These are phyloP conservation scores for Phalacrocorax brasilianus DNA, from an alignment of 2,113 vertebrate genomes.

Conservation along the genomic window DNA sequence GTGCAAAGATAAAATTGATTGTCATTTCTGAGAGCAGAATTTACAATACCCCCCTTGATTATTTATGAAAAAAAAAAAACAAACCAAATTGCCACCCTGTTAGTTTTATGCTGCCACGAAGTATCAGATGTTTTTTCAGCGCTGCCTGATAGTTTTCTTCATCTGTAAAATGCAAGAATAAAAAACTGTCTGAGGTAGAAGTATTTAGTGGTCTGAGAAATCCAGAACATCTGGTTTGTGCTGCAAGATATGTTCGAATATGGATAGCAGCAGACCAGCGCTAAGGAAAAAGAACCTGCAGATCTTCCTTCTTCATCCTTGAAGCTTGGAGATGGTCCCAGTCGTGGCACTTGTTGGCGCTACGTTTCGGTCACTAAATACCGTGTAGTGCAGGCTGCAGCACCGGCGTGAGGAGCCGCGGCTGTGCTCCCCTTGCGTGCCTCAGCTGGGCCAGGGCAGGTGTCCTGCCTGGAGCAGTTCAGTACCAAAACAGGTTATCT, in stretches of 20 bases:
- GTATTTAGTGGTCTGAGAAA: background rate
- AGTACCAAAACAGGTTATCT: too few relatives aligned
- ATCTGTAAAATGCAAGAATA: background rate
- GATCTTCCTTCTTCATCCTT: background rate
- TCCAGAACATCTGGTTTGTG: background rate
- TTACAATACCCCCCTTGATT: background rate
- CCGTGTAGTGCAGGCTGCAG: fast-evolving
- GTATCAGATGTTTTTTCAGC: background rate
- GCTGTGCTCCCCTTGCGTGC: background rate
- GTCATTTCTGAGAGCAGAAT: background rate
- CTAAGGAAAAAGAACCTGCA: background rate
- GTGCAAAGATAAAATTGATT: background rate
- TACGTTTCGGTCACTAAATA: background rate
- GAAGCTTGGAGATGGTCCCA: background rate
- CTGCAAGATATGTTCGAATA: background rate
- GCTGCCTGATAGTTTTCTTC: background rate
- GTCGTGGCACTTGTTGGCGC: too few relatives aligned
- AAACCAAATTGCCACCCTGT: background rate
- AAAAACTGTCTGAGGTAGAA: background rate
- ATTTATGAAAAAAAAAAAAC: background rate
- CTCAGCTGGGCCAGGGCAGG: background rate
- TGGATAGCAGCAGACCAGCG: background rate
- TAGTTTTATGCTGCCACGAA: background rate
- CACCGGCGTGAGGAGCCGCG: background rate
- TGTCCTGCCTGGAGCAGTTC: background rate